phyloP scores from a whole-genome alignment of 1,140 invertebrate species.

The Patella vulgata region DNA sequence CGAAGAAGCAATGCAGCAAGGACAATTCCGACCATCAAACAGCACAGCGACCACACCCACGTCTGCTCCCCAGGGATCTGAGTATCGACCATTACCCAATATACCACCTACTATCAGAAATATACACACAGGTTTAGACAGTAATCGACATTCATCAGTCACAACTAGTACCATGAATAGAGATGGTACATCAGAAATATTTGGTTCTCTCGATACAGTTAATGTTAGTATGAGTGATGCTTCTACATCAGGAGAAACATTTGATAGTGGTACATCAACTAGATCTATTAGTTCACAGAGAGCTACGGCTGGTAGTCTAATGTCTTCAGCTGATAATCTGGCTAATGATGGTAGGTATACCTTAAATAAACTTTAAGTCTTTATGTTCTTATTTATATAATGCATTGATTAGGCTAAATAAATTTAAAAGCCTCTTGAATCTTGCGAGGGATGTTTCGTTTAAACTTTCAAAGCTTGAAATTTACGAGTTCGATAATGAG shows the following conservation, averaged over 20 bases:
- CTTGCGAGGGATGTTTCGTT: no score
- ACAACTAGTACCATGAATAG: conserved; percentile 60
- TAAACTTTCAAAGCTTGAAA: no score
- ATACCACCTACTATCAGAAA: conserved; percentile 41
- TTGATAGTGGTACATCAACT: conserved; percentile 54
- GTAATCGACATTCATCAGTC: conserved; percentile 56
- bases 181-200: conserved; percentile 56
- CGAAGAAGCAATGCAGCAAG: conserved; percentile 49
- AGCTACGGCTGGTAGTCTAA: conserved; percentile 59
- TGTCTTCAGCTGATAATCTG: conserved; percentile 55
- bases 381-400: not conserved
- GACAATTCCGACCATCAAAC: not conserved
- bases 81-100: conserved; percentile 54
- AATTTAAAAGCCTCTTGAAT: no score
- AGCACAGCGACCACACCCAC: conserved; percentile 3
- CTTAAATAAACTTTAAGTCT: not conserved
- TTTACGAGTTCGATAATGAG: no score
- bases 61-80: conserved; percentile 20
- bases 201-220: conserved; percentile 63
- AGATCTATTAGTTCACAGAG: conserved; percentile 56
- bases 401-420: no score
- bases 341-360: conserved; percentile 54
- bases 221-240: conserved; percentile 63
- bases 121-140: conserved; percentile 29
- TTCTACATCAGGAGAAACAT: conserved; percentile 57